Base-by-base conservation (phyloP, 2,888 invertebrate genomes). In the Willowsia nigromaculata region DNA sequence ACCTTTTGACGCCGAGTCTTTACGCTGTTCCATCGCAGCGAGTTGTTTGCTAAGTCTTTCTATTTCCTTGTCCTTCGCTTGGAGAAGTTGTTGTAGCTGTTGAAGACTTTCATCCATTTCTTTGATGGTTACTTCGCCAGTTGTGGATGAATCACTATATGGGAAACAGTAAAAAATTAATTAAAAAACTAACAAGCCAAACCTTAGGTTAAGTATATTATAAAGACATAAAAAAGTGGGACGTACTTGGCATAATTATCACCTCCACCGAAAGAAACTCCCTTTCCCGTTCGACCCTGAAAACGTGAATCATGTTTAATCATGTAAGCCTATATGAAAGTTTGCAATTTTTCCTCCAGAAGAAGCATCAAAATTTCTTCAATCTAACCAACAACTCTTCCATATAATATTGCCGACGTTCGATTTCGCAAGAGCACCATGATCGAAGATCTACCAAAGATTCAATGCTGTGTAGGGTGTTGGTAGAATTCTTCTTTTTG, bases 391-490 rank as follows among this genome's bases (percentile, higher is more conserved):
- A 37, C 71, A 90, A 80, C 40, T 91, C 81, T 47, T 91, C 90
- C 13, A 89, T 56, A 30, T 88, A 91, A 78, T 91, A 84, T 50
- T 76, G 76, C n/a, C 90, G 87, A 18, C 89, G 65, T 40, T 90
- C 83, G 11, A 56, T 83, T 30, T 71, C 82, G 71, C 90, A 90
- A 7, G 88, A 9, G 50, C 90, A 85, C 91, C 91, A 91, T n/a
- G 91, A 88, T 40, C 91, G 76, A 6, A 91, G 47, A 68, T 91
- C 91, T 37, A 83, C 89, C 25, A 91, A 62, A 33, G 90, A 90
- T 6, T 91, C 90, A 50, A 88, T 76, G n/a, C 88, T 68, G 62
- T 91, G 91, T 6, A 91, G 25, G 0, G 91, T 91, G 37, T 85
- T 80, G 0, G 89, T 89, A 11, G 91, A 91, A 62, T 22, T 74